Evolutionary conservation across 2,888 invertebrate genomes (phyloP).

Genomic region (Pocota personata): DNA sequence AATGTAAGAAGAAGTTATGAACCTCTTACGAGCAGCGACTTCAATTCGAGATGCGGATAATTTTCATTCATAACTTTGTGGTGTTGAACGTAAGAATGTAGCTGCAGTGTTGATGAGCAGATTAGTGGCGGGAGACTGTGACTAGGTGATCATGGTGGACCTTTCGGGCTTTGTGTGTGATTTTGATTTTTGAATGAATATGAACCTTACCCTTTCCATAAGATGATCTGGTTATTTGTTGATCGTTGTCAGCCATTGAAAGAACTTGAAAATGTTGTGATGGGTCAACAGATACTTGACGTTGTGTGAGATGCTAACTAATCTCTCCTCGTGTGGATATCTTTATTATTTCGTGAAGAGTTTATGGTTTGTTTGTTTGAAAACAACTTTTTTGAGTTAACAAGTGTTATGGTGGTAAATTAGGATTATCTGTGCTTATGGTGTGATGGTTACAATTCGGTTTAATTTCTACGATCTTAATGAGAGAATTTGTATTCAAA

Average conservation of each 20-base stretch:
- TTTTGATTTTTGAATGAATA: slow-evolving; percentile 35
- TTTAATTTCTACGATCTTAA: slow-evolving; percentile 19
- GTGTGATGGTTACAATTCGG: not conserved
- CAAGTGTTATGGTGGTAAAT: slow-evolving; percentile 57
- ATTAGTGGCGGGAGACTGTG: slow-evolving; percentile 51
- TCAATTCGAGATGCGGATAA: slow-evolving; percentile 47
- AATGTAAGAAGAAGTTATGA: slow-evolving; percentile 60
- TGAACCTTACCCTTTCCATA: slow-evolving; percentile 40
- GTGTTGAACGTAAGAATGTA: slow-evolving; percentile 41
- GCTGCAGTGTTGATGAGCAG: slow-evolving; percentile 59
- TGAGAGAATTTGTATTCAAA: slow-evolving; percentile 46
- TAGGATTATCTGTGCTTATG: slow-evolving; percentile 46
- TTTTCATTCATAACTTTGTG: slow-evolving; percentile 70
- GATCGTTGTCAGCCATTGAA: slow-evolving; percentile 56
- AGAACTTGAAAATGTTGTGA: slow-evolving; percentile 31
- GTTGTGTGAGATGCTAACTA: slow-evolving; percentile 44
- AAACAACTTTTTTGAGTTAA: slow-evolving; percentile 46
- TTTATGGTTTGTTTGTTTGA: slow-evolving; percentile 69
- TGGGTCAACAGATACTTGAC: slow-evolving; percentile 52
- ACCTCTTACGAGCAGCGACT: slow-evolving; percentile 36
- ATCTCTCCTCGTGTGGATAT: slow-evolving; percentile 43
- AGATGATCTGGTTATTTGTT: slow-evolving; percentile 71
- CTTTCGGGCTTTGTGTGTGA: not conserved
- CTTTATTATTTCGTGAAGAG: slow-evolving; percentile 59
- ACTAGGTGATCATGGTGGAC: slow-evolving; percentile 2